Evolutionary conservation across 2,797 vertebrate genomes (phyloP), one percentile per base, ranked within the genome.

Genomic region (Acestrorhynchus altus): DNA sequence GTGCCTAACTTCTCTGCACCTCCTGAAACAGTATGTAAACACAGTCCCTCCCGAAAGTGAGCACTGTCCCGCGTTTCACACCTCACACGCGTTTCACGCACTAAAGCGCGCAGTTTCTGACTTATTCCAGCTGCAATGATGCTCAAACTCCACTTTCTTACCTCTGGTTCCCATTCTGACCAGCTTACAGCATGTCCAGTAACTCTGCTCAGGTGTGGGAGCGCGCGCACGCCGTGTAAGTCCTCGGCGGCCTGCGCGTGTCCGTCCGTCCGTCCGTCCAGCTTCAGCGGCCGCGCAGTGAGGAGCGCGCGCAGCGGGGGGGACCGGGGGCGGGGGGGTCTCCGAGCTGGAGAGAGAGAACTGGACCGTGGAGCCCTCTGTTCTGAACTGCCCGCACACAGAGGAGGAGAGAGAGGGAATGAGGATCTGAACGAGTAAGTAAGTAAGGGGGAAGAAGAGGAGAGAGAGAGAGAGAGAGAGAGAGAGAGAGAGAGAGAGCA

Each of bases 121-220:
- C 13, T 59, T 31, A 28, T 4, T 22, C 9, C 46, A 13, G 4
- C 2, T 2, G 31, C 31, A 35, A 2, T 35, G 7, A 24, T 13
- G 49, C 6, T 59, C 22, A 18, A 15, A 10, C 12, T 44, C 40
- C 26, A 18, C n/a, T 57, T 15, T 49, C 81, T 76, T 78, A 86
- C 85, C 85, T 83, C 35, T 47, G 52, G 31, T 63, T 63, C 54
- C 72, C 85, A 84, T 84, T 35, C 11, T 72, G 66, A 73, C 66
- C 16, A 78, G 76, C 64, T 78, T 54, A 54, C 57, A 20, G 18
- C 70, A 18, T n/a, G 44, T 72, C 65, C 74, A 63, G 42, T 31
- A 31, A 24, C 26, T 76, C 69, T 59, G 31, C 31, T 80, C 72
- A 81, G 63, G 57, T 26, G 44, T 28, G 35, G 40, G 63, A 60